phyloP scores from a whole-genome alignment of 2,888 invertebrate species.

The Mellilla xanthometata region DNA sequence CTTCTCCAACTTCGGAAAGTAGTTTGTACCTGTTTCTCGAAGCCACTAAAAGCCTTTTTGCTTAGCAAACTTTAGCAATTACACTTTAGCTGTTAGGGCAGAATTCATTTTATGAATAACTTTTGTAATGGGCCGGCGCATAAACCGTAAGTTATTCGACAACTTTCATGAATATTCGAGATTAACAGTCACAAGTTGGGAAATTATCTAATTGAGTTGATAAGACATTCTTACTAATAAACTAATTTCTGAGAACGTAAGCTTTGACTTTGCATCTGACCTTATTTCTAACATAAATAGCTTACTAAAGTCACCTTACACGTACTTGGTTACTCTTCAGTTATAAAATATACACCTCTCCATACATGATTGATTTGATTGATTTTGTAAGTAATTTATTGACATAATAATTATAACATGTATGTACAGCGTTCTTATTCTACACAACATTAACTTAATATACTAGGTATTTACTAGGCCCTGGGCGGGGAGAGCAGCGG shows the following conservation, averaged over 20 bases:
- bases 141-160: conserved; percentile 18
- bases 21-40: conserved; percentile 29
- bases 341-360: no score
- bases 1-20: conserved; percentile 25
- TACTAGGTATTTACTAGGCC: no score
- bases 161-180: conserved; percentile 19
- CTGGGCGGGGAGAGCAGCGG: no score
- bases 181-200: conserved; percentile 10
- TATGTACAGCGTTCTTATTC: no score
- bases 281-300: no score
- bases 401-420: no score
- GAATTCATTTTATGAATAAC: conserved; percentile 29
- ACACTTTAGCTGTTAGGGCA: conserved; percentile 32
- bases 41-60: conserved; percentile 38
- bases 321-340: no score
- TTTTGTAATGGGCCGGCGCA: conserved; percentile 16
- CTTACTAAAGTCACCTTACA: no score
- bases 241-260: conserved; percentile 1
- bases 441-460: no score
- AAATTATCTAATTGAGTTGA: conserved; percentile 16
- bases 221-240: conserved; percentile 3
- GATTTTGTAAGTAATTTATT: no score
- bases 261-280: conserved; percentile 1
- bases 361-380: no score
- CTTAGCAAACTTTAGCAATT: conserved; percentile 41